A percentile compares a stretch with the other conserved stretches of the same genome.
phyloP scores from a whole-genome alignment of 2,888 invertebrate species.

The Augiades crinisus region DNA sequence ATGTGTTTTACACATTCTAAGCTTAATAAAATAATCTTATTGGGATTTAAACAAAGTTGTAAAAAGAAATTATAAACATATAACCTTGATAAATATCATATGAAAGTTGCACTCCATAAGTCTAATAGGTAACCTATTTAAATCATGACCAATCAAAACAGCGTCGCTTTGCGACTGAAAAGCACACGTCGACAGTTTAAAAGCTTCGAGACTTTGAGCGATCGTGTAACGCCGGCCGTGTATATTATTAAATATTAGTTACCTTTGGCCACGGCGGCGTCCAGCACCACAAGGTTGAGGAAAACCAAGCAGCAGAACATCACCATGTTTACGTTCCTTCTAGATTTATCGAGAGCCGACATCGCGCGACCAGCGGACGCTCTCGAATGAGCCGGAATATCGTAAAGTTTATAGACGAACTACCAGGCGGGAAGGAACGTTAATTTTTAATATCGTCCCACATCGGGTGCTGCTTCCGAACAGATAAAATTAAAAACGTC shows the following conservation, averaged over 20 bases:
- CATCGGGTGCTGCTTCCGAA: slow-evolving; percentile 56
- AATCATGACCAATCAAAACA: too few species aligned
- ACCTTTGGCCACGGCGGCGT: slow-evolving; percentile 7
- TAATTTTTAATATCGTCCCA: slow-evolving; percentile 50
- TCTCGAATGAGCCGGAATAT: slow-evolving; percentile 43
- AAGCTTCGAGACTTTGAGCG: neutral
- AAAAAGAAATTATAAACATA: too few species aligned
- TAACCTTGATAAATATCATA: too few species aligned
- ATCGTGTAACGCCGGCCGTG: neutral
- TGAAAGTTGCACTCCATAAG: too few species aligned
- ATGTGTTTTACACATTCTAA: too few species aligned
- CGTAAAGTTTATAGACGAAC: slow-evolving; percentile 42
- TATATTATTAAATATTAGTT: neutral
- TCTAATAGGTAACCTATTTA: too few species aligned
- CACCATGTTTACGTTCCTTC: slow-evolving; percentile 41
- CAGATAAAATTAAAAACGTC: slow-evolving; percentile 47
- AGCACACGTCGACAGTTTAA: slow-evolving; percentile 9
- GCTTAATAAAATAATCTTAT: too few species aligned
- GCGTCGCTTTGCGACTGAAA: neutral
- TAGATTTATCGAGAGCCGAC: slow-evolving; percentile 38
- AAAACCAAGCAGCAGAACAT: slow-evolving; percentile 40
- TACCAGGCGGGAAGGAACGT: slow-evolving; percentile 45
- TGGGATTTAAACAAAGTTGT: too few species aligned
- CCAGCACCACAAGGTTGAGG: too few species aligned
- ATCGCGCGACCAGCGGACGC: slow-evolving; percentile 48